Percentiles rank a stretch among this genome's conserved stretches.
Conservation (phyloP, 2,888 invertebrate genomes). For the Parthenolecanium corni region DNA sequence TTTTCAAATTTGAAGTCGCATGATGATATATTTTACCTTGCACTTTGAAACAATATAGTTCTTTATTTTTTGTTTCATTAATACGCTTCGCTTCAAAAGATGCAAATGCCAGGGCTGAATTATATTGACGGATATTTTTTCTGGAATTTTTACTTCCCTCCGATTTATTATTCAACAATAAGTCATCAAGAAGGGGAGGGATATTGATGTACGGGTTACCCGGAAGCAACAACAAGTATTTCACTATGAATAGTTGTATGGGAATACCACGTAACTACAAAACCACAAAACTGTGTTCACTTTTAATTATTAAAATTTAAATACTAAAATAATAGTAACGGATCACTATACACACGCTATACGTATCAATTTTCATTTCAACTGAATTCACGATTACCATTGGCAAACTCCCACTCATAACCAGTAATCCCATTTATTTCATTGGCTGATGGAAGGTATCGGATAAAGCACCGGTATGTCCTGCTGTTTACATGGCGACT, state of each 20-base stretch:
- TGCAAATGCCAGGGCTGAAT: slow-evolving; percentile 1
- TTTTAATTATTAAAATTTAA: too few species aligned
- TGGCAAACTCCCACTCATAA: neutral
- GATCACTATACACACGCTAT: too few species aligned
- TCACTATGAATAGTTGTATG: too few species aligned
- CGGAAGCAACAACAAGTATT: too few species aligned
- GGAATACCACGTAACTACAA: too few species aligned
- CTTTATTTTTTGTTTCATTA: neutral
- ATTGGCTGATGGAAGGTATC: neutral
- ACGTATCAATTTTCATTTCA: too few species aligned
- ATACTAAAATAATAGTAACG: too few species aligned
- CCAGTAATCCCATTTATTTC: neutral
- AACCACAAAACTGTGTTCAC: too few species aligned
- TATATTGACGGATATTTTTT: neutral
- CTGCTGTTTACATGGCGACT: neutral
- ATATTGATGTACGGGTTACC: too few species aligned
- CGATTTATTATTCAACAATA: too few species aligned
- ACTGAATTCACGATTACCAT: too few species aligned
- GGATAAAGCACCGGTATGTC: neutral
- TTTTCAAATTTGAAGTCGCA: neutral
- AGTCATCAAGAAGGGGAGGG: too few species aligned
- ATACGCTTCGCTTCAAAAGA: neutral
- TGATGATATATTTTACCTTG: neutral
- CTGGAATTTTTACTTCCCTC: neutral
- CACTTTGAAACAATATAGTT: neutral